Evolutionary conservation across 2,797 vertebrate species (phyloP).

Genomic region (Protonibea diacanthus): DNA sequence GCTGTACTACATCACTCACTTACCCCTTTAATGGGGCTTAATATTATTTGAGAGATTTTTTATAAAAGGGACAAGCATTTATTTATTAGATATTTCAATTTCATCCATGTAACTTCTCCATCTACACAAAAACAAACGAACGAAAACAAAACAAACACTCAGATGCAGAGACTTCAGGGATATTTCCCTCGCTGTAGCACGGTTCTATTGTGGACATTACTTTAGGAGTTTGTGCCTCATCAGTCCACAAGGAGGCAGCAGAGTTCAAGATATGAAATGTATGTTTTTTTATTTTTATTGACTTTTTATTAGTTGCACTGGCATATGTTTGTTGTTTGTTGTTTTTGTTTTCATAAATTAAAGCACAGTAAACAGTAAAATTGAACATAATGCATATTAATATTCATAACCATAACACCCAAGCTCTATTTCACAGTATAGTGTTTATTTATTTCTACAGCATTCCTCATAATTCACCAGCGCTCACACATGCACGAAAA

Average conservation of each 20-base stretch:
- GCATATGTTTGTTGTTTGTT: too few species aligned
- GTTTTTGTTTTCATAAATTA: background rate
- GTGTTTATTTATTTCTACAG: background rate
- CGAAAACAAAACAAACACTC: background rate
- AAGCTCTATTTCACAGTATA: background rate
- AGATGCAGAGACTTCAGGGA: background rate
- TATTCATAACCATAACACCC: background rate
- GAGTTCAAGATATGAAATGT: conserved; percentile 20
- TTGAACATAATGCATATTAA: background rate
- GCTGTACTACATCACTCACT: background rate
- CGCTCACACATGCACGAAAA: background rate
- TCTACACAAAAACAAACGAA: background rate
- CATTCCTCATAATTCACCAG: background rate
- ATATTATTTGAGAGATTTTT: background rate
- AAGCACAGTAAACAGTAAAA: background rate
- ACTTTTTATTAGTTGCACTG: background rate
- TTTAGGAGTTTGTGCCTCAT: conserved; percentile 11
- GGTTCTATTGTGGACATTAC: background rate
- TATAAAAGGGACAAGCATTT: background rate
- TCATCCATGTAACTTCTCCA: background rate
- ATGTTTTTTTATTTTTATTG: fast-evolving
- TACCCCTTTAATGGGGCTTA: background rate
- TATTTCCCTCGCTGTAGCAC: background rate
- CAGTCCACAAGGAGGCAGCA: conserved; percentile 64
- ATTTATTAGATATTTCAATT: background rate